Evolutionary conservation across 92 coral and sea anemone genomes (phyloP), one percentile per base, ranked within the genome.

Genomic region (Porites lobata): DNA sequence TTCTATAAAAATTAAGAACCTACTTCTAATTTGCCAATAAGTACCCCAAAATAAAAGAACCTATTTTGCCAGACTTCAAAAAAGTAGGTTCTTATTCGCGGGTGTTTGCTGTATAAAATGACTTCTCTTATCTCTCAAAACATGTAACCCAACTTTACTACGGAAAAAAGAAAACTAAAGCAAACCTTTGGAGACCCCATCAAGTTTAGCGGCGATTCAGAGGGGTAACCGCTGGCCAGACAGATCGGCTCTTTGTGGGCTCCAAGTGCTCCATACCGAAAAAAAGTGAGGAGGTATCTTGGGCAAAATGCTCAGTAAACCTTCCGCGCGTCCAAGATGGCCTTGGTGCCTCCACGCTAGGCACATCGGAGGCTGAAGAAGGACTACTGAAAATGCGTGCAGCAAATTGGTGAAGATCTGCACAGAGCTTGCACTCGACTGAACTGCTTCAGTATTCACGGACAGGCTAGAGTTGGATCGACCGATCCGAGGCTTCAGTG

Each of bases 341-440:
- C 78, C 90, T 94, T 1, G 99, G 94, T 19, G 92, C 93, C 21
- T 97, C 98, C 69, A 88, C 84, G 69, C 94, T 93, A 21, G 93
- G 80, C 38, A 90, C 91, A 59, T 81, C 90, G 82, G 93, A 86
- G 22, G 83, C 93, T 2, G 97, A 88, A 20, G 96, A n/a, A 93
- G 7, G 96, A 86, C 85, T 94, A 94, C 92, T 18, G 99, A 97
- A 87, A 97, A 97, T 10, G 98, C 99, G 75, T 97, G 99, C 18
- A 97, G 96, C 59, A 97, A 91, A 83, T 97, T 97, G 65, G 96
- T 94, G 87, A 97, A 97, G 81, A 97, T 96, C 70, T 96, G 99
- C 3, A 77, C 91, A 29, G 98, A 93, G 77, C 94, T 87, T 19
- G 86, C 71, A 21, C 91, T 72, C 21, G 95, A 90, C 78, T 90